Evolutionary conservation across 2,113 vertebrate species (phyloP).

Genomic region (Colossoma macropomum): DNA sequence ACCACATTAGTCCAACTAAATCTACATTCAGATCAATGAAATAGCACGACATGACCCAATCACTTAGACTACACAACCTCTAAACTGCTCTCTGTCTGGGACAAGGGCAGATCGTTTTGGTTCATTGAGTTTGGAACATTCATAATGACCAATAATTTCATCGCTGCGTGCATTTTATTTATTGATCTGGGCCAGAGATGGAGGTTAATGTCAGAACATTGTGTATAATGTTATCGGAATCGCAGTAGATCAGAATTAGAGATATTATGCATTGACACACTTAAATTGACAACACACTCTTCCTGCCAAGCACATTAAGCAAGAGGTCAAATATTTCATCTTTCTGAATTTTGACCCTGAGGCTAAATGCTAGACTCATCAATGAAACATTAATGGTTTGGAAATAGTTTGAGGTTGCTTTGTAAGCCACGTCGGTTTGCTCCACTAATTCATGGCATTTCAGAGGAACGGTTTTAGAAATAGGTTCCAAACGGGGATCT

Average conservation of each 20-base stretch:
- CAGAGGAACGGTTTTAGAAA: too few species aligned
- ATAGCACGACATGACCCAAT: slow-evolving; percentile 10
- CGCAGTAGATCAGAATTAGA: neutral
- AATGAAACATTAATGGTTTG: neutral
- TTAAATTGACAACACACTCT: neutral
- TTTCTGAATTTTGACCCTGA: neutral
- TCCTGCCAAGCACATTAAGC: neutral
- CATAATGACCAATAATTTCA: slow-evolving; percentile 70
- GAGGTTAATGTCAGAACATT: slow-evolving; percentile 63
- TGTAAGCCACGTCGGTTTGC: neutral
- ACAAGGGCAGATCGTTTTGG: slow-evolving; percentile 1
- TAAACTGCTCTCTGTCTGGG: slow-evolving; percentile 21
- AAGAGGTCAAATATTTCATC: neutral
- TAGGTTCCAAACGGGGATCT: too few species aligned
- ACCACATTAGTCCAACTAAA: slow-evolving; percentile 68
- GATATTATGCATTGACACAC: neutral
- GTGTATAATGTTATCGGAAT: slow-evolving; percentile 3
- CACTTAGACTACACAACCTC: slow-evolving; percentile 2
- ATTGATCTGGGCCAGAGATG: slow-evolving; percentile 60
- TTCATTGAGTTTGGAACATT: slow-evolving; percentile 61
- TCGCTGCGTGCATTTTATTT: slow-evolving; percentile 57
- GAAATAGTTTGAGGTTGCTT: neutral
- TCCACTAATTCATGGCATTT: neutral
- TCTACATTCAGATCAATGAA: slow-evolving; percentile 65
- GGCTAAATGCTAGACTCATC: neutral